Evolutionary conservation across 1,140 invertebrate species (phyloP).

Genomic region (Cylas formicarius): DNA sequence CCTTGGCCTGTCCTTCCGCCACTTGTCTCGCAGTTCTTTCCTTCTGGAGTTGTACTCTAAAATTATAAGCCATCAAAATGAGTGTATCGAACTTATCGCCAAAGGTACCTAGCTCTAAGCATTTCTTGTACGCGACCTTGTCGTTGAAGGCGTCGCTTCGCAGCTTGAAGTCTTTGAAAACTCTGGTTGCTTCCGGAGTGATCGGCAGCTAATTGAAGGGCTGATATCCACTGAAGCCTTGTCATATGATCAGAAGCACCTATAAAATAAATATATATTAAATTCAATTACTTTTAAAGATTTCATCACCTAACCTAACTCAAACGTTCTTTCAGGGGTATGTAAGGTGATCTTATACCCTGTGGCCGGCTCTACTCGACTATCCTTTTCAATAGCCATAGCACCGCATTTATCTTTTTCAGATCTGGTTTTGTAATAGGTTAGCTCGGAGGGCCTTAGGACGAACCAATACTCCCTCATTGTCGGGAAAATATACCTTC

Average conservation of each 20-base stretch:
- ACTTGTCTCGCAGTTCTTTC: constrained; percentile 60
- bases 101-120: constrained; percentile 39
- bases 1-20: constrained; percentile 56
- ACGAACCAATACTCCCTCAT: constrained; percentile 77
- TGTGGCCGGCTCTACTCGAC: constrained; percentile 54
- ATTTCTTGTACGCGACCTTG: constrained; percentile 51
- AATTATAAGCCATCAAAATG: too few relatives aligned
- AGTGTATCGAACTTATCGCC: too few relatives aligned
- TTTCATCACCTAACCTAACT: constrained; percentile 44
- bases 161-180: constrained; percentile 58
- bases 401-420: constrained; percentile 64
- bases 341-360: constrained; percentile 50
- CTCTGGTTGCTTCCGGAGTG: constrained; percentile 52
- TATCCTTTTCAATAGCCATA: constrained; percentile 56
- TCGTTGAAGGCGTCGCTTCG: constrained; percentile 52
- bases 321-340: constrained; percentile 59
- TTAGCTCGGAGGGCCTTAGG: constrained; percentile 62
- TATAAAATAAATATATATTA: constrained; percentile 1
- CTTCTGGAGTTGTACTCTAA: constrained; percentile 49
- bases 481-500: constrained; percentile 60
- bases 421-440: constrained; percentile 64
- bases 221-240: constrained; percentile 64
- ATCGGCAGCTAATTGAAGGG: constrained; percentile 59
- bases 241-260: constrained; percentile 60
- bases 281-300: not conserved